Conservation (phyloP, 2,113 vertebrate species). For the Carlito syrichta region DNA sequence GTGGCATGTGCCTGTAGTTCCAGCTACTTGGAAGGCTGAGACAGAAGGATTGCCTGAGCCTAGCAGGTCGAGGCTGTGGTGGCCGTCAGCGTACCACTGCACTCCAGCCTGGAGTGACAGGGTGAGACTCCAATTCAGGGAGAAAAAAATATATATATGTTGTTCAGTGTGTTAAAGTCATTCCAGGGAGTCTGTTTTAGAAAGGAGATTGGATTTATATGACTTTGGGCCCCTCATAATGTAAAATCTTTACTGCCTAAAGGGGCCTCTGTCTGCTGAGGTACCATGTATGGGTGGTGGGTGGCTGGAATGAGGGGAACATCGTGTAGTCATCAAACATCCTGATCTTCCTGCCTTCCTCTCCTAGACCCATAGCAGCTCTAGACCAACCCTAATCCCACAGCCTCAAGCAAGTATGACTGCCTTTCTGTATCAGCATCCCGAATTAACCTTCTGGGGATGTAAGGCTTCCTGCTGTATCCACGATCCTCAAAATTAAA, state of each 20-base stretch:
- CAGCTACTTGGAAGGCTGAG: no score
- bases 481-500: background rate
- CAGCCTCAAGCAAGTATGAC: background rate
- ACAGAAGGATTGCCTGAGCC: no score
- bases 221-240: background rate
- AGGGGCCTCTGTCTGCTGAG: background rate
- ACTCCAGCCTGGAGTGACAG: no score
- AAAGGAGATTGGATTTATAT: background rate
- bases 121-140: no score
- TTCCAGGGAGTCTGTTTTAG: background rate
- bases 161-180: background rate
- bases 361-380: background rate
- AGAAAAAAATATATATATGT: no score
- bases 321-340: background rate
- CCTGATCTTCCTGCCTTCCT: background rate
- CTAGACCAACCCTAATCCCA: background rate
- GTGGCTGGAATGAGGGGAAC: background rate
- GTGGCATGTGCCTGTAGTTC: no score
- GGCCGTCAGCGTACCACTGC: no score
- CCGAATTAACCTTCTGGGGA: background rate
- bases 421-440: background rate
- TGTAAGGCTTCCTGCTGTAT: background rate
- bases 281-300: background rate
- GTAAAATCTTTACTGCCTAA: background rate
- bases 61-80: no score